phyloP scores from a whole-genome alignment of 2,797 vertebrate genomes.

The Eospalax fontanierii region DNA sequence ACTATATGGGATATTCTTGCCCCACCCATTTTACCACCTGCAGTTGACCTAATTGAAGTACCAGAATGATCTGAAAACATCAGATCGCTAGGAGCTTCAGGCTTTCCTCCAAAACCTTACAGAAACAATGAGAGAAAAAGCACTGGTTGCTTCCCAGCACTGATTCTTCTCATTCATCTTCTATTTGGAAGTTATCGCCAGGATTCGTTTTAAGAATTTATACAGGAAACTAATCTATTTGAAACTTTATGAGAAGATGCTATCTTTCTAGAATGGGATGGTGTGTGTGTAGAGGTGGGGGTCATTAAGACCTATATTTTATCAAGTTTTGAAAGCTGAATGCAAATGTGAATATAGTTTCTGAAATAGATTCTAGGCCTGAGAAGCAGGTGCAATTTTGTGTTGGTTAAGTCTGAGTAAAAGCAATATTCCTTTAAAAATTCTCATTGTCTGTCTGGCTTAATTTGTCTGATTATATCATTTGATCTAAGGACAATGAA shows the following conservation, averaged over 20 bases:
- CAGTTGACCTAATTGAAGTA: background rate
- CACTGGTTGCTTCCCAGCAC: background rate
- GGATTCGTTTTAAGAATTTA: background rate
- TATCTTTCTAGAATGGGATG: background rate
- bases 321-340: slow-evolving; percentile 11
- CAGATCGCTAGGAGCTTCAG: background rate
- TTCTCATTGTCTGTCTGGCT: background rate
- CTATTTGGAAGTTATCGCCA: background rate
- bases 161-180: slow-evolving; percentile 5
- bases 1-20: background rate
- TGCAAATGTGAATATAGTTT: slow-evolving; percentile 29
- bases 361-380: slow-evolving; percentile 14
- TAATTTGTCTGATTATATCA: background rate
- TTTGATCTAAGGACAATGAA: slow-evolving; percentile 52
- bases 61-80: background rate
- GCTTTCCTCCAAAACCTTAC: background rate
- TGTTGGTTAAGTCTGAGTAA: slow-evolving; percentile 59
- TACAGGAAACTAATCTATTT: background rate
- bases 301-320: background rate
- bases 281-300: no score
- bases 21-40: background rate
- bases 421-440: slow-evolving; percentile 27
- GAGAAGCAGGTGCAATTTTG: background rate
- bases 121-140: background rate
- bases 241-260: slow-evolving; percentile 20